Base-by-base conservation (phyloP, 2,888 invertebrate genomes). In the Agonopterix heracliana region DNA sequence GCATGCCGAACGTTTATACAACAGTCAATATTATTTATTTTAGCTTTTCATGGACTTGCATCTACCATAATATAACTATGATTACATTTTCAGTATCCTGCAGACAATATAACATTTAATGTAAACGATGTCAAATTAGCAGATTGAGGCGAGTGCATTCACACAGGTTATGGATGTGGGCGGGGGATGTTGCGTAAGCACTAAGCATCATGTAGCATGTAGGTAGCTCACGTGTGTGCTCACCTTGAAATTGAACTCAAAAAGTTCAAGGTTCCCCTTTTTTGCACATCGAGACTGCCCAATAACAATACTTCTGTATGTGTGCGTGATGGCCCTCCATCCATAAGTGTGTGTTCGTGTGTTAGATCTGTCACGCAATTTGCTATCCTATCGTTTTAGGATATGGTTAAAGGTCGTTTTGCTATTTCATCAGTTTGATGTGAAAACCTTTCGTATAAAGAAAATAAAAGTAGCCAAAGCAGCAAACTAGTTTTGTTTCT, bases 181-280 rank as follows among this genome's bases (percentile, higher is more conserved):
- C 49, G 63, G 56, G 50, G 41, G 47, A 44, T 68, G 68, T 86
- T 85, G 83, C 83, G 82, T 81, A 84, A 88, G 69, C 69, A 55
- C 52, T 57, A 62, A 66, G 71, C 71, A n/a, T 26, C 26, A 26
- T 26, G 26, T 26, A 26, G 26, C 26, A 26, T 26, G 26, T 26
- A 26, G 26, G 73, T 69, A 63, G 68, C 73, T 71, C 76, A 80
- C 79, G 78, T 77, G 78, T 71, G 68, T 65, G 66, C 66, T 84
- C 71, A 76, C 87, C 87, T 87, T 87, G 85, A 77, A 72, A 62
- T 68, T 83, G 85, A 87, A 85, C 87, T 82, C 77, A 54, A 58
- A 52, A 72, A 79, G 88, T 88, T 88, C 88, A 88, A 88, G 88
- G 87, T 73, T 81, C 71, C 26, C 26, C 66, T 75, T 87, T 86